phyloP scores from a whole-genome alignment of 1,140 invertebrate genomes.

The Psilanteris sp. region DNA sequence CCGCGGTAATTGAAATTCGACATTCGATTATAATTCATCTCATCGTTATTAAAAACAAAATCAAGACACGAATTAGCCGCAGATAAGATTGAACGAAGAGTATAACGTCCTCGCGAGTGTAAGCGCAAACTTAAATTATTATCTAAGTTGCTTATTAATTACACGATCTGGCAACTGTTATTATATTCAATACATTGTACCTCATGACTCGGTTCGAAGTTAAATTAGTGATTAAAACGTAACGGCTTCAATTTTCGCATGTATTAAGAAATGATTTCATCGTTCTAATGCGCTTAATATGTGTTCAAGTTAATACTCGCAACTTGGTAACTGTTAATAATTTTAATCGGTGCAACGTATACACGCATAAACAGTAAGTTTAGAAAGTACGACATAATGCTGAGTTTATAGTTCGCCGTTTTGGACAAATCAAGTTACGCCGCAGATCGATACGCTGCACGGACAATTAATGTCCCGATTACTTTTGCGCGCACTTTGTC shows the following conservation, averaged over 20 bases:
- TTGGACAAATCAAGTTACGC: conserved; percentile 28
- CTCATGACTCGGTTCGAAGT: conserved; percentile 13
- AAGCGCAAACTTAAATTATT: conserved; percentile 22
- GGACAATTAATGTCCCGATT: conserved; percentile 18
- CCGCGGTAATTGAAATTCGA: too few relatives aligned
- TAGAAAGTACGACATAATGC: conserved; percentile 38
- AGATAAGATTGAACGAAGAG: too few relatives aligned
- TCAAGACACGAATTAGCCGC: too few relatives aligned
- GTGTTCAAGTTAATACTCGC: conserved; percentile 25
- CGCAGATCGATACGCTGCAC: conserved; percentile 21
- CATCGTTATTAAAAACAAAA: too few relatives aligned
- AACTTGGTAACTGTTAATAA: conserved; percentile 41
- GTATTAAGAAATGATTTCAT: conserved; percentile 37
- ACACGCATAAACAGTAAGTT: conserved; percentile 42
- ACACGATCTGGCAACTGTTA: conserved; percentile 11
- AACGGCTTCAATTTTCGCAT: conserved; percentile 29
- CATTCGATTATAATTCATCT: too few relatives aligned
- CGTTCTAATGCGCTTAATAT: conserved; percentile 27
- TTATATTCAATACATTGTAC: conserved; percentile 19
- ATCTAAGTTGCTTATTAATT: conserved; percentile 25
- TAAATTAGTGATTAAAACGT: conserved; percentile 40
- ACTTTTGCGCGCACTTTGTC: background rate
- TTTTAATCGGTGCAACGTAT: conserved; percentile 45
- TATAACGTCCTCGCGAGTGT: too few relatives aligned
- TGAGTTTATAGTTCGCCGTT: conserved; percentile 34